Evolutionary conservation across 2,888 invertebrate genomes (phyloP).

Genomic region (Halictus ligatus): DNA sequence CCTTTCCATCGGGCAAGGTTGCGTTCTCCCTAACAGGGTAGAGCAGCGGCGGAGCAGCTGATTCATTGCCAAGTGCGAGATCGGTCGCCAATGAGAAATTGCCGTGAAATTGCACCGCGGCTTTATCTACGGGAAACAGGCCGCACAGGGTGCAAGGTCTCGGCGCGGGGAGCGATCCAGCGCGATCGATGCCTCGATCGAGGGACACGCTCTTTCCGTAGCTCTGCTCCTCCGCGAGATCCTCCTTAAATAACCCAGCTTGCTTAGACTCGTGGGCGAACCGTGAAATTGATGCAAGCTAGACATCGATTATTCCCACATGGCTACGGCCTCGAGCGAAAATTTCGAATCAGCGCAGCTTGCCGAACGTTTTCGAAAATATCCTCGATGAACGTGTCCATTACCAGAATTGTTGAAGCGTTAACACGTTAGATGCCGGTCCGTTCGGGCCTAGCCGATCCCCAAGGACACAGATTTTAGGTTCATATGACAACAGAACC

Average conservation of each 20-base stretch:
- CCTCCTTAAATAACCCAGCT: background rate
- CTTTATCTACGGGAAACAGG: conserved; percentile 26
- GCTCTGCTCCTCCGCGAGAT: background rate
- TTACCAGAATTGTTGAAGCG: too few relatives aligned
- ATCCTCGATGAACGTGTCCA: background rate
- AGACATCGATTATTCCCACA: background rate
- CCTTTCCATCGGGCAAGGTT: conserved; percentile 1
- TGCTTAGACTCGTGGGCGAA: background rate
- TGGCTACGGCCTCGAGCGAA: background rate
- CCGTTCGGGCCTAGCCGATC: too few relatives aligned
- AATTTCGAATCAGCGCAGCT: background rate
- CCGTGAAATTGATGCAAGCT: background rate
- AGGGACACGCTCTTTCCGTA: background rate
- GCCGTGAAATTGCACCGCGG: conserved; percentile 57
- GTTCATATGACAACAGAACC: too few relatives aligned
- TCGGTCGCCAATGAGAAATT: conserved; percentile 55
- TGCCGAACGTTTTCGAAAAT: background rate
- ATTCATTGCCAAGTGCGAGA: conserved; percentile 44
- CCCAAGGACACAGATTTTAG: too few relatives aligned
- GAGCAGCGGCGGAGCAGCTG: conserved; percentile 31
- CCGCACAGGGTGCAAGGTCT: background rate
- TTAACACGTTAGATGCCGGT: too few relatives aligned
- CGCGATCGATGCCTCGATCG: background rate
- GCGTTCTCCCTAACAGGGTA: conserved; percentile 2
- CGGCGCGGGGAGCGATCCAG: background rate